These are phyloP conservation scores for Hirtodrosophila trivittata DNA, from an alignment of 2,888 invertebrate species.

Conservation along the genomic window DNA sequence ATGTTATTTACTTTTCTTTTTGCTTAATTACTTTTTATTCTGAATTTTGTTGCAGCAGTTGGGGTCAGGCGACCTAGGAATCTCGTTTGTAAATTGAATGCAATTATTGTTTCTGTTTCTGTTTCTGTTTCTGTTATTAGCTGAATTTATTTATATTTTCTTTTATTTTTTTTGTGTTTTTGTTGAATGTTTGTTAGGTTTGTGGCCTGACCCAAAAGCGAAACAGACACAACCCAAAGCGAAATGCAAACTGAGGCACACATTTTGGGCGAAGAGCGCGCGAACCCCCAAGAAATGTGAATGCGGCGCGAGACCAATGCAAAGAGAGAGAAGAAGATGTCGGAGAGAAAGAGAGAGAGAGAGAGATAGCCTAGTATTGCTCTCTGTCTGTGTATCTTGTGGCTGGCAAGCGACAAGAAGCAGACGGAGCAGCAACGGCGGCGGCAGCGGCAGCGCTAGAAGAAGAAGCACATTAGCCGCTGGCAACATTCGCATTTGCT, in stretches of 20 bases:
- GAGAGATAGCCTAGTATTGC: slow-evolving; percentile 16
- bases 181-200: slow-evolving; percentile 48
- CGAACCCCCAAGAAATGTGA: slow-evolving; percentile 62
- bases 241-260: slow-evolving; percentile 80
- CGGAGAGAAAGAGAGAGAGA: slow-evolving; percentile 22
- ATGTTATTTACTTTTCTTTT: slow-evolving; percentile 7
- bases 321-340: slow-evolving; percentile 6
- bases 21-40: slow-evolving; percentile 14
- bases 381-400: slow-evolving; percentile 60
- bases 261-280: slow-evolving; percentile 67
- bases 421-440: slow-evolving; percentile 36
- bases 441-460: slow-evolving; percentile 19
- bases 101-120: slow-evolving; percentile 30
- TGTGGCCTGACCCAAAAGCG: slow-evolving; percentile 75
- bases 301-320: slow-evolving; percentile 16
- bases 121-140: slow-evolving; percentile 20
- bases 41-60: slow-evolving; percentile 29
- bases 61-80: slow-evolving; percentile 52
- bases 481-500: slow-evolving; percentile 50
- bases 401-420: slow-evolving; percentile 64
- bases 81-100: slow-evolving; percentile 26
- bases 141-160: slow-evolving; percentile 27
- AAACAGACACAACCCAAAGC: slow-evolving; percentile 81
- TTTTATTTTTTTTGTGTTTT: slow-evolving; percentile 33
- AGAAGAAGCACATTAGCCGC: slow-evolving; percentile 37